A percentile compares a stretch with the other conserved stretches of the same genome.
These are phyloP conservation scores for Brachionus asplanchnoidis DNA, from an alignment of 1,140 invertebrate genomes.

Conservation along the genomic window DNA sequence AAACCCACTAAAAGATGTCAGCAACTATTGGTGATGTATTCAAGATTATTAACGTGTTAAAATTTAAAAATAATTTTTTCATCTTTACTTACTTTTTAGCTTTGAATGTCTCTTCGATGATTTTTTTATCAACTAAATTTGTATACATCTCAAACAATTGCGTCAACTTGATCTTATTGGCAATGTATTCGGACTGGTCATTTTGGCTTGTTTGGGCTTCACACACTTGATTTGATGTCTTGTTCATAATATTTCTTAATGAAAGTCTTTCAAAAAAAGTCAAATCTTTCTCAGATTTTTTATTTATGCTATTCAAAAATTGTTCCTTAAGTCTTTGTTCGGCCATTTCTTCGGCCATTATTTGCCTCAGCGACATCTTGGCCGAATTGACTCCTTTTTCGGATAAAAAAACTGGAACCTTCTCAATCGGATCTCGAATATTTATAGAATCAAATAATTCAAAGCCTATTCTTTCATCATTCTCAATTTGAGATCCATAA, in stretches of 20 bases:
- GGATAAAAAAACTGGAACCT: conserved; percentile 15
- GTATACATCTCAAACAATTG: conserved; percentile 7
- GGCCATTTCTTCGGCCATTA: conserved; percentile 34
- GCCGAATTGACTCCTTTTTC: background rate
- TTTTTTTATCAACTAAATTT: conserved; percentile 23
- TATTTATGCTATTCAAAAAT: background rate
- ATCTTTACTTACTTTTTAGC: background rate
- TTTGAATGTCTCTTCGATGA: conserved; percentile 4
- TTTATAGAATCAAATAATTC: conserved; percentile 8
- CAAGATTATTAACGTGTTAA: too few species aligned
- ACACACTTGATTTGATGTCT: background rate
- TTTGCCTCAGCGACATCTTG: conserved; percentile 4
- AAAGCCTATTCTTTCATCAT: conserved; percentile 6
- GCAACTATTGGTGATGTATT: too few species aligned
- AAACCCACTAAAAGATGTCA: too few species aligned
- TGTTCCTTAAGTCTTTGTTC: background rate
- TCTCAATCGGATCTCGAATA: conserved; percentile 26
- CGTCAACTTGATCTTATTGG: background rate
- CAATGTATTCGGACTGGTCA: background rate
- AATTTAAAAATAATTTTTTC: background rate
- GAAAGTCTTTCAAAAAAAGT: background rate
- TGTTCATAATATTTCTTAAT: background rate
- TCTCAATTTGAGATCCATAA: background rate
- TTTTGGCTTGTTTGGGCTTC: background rate
- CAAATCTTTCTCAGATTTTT: conserved; percentile 3